phyloP scores from a whole-genome alignment of 2,888 invertebrate species.

The Lymantria dispar region DNA sequence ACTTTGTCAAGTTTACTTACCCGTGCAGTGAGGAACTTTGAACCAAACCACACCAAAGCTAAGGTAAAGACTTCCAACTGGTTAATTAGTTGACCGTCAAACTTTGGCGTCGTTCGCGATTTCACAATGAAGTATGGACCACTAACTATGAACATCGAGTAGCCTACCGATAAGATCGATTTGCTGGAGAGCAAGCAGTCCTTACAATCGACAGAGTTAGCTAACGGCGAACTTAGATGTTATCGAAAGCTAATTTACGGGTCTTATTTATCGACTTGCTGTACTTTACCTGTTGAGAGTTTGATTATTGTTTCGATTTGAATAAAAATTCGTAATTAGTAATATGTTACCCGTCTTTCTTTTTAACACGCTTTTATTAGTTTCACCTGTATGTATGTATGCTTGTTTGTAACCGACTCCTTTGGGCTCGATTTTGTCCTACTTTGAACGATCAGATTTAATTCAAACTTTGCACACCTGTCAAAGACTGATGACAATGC shows the following conservation, averaged over 20 bases:
- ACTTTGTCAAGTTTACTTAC: not conserved
- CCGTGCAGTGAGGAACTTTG: conserved; percentile 15
- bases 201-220: conserved; percentile 44
- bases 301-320: conserved; percentile 2
- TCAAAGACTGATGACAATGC: too few relatives aligned
- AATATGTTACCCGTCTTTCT: too few relatives aligned
- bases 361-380: too few relatives aligned
- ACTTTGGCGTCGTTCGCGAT: conserved; percentile 48
- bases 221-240: conserved; percentile 46
- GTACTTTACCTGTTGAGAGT: conserved; percentile 41
- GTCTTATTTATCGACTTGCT: conserved; percentile 32
- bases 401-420: too few relatives aligned
- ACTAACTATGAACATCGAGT: conserved; percentile 60
- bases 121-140: conserved; percentile 57
- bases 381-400: too few relatives aligned
- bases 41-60: conserved; percentile 31
- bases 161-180: conserved; percentile 56
- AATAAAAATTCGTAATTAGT: not conserved
- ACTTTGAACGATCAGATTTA: too few relatives aligned
- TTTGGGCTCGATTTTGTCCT: too few relatives aligned
- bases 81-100: conserved; percentile 60
- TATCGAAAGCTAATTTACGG: conserved; percentile 49
- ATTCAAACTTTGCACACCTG: too few relatives aligned
- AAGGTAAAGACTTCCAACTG: conserved; percentile 53
- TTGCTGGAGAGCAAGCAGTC: conserved; percentile 44